Evolutionary conservation across 2,888 invertebrate genomes (phyloP).

Genomic region (Auanema freiburgensis): DNA sequence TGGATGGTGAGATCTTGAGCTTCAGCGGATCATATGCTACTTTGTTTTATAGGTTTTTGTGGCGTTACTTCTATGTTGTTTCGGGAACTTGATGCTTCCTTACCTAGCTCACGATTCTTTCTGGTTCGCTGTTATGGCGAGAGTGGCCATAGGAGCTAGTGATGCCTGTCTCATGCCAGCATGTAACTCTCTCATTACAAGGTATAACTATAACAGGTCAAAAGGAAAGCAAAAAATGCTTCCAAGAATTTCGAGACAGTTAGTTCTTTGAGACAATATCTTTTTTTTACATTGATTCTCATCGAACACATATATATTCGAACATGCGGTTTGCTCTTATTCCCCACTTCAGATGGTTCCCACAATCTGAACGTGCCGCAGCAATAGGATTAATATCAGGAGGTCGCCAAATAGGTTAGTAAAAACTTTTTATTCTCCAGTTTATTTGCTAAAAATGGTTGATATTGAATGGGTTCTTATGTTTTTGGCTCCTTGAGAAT

Average conservation of each 20-base stretch:
- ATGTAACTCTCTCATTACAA: slow-evolving; percentile 58
- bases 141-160: slow-evolving; percentile 56
- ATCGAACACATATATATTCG: too few species aligned
- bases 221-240: too few species aligned
- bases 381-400: slow-evolving; percentile 61
- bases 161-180: slow-evolving; percentile 61
- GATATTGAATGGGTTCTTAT: too few species aligned
- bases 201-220: too few species aligned
- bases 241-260: not conserved
- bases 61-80: slow-evolving; percentile 48
- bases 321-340: too few species aligned
- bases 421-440: not conserved
- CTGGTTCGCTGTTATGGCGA: slow-evolving; percentile 56
- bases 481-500: too few species aligned
- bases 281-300: too few species aligned
- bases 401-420: slow-evolving; percentile 55
- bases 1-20: slow-evolving; percentile 49
- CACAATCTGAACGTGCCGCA: slow-evolving; percentile 57
- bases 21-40: not conserved
- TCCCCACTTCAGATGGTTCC: slow-evolving; percentile 52
- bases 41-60: slow-evolving; percentile 21
- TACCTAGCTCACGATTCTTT: slow-evolving; percentile 42
- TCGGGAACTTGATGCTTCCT: slow-evolving; percentile 56
- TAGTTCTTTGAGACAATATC: not conserved
- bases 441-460: too few species aligned